These are phyloP conservation scores for Periparus ater DNA, from an alignment of 2,797 vertebrate genomes.

Conservation along the genomic window DNA sequence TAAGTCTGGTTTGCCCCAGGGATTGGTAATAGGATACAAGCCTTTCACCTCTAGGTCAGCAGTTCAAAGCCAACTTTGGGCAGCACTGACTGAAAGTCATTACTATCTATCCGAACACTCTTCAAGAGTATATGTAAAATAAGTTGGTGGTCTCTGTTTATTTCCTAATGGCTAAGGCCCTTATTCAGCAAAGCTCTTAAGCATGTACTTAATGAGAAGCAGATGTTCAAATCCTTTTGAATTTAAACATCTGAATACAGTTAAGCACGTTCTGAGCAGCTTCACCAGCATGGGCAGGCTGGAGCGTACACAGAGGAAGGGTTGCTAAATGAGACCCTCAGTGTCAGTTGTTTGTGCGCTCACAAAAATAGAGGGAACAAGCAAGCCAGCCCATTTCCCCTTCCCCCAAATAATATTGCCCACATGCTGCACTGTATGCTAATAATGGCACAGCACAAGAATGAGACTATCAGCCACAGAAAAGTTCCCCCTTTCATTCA, in stretches of 20 bases:
- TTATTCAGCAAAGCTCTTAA: slow-evolving; percentile 64
- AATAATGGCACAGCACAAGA: background rate
- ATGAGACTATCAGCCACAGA: background rate
- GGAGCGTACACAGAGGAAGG: background rate
- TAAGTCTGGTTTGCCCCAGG: slow-evolving; percentile 52
- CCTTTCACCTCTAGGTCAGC: slow-evolving; percentile 63
- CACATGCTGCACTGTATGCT: background rate
- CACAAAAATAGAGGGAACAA: background rate
- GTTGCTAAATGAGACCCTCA: background rate
- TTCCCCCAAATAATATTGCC: background rate
- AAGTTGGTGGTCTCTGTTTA: slow-evolving; percentile 67
- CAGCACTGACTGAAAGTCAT: slow-evolving; percentile 64
- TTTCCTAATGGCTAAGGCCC: slow-evolving; percentile 57
- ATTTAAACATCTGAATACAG: slow-evolving; percentile 65
- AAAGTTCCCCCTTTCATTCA: background rate
- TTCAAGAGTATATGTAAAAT: slow-evolving; percentile 46
- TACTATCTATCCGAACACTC: slow-evolving; percentile 41
- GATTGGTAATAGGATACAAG: slow-evolving; percentile 58
- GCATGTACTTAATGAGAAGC: slow-evolving; percentile 56
- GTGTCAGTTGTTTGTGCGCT: background rate
- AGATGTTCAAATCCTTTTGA: slow-evolving; percentile 62
- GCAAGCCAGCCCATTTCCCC: background rate
- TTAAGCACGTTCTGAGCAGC: slow-evolving; percentile 50
- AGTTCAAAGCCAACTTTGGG: slow-evolving; percentile 60
- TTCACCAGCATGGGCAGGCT: slow-evolving; percentile 4